Percentiles rank a stretch among this genome's conserved stretches.
Evolutionary conservation across 2,888 invertebrate species (phyloP).

Genomic region (Parasteatoda lunata): DNA sequence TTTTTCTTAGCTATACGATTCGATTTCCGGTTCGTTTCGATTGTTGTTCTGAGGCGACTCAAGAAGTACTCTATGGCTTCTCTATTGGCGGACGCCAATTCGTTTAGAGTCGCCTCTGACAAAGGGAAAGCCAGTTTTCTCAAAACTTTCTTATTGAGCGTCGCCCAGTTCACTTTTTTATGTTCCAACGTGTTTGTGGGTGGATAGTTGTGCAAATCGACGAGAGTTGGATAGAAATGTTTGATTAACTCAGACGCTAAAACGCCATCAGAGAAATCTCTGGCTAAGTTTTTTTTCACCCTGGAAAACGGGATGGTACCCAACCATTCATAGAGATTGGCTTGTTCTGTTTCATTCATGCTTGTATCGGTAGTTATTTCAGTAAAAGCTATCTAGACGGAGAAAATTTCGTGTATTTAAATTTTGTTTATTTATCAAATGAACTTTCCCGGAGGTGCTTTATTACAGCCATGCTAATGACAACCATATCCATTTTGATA

Average conservation of each 20-base stretch:
- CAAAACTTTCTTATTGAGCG: conserved; percentile 32
- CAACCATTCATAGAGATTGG: conserved; percentile 47
- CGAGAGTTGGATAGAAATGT: conserved; percentile 27
- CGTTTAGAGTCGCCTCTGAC: conserved; percentile 21
- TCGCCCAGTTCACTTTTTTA: conserved; percentile 42
- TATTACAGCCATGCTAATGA: no score
- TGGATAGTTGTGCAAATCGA: conserved; percentile 51
- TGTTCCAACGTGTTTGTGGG: conserved; percentile 13
- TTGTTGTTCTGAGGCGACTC: conserved; percentile 27
- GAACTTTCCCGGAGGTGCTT: no score
- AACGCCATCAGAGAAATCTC: conserved; percentile 32
- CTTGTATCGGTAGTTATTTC: no score
- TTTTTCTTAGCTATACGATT: conserved; percentile 13
- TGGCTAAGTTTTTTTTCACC: conserved; percentile 13
- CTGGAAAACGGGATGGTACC: conserved; percentile 30
- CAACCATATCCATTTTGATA: no score
- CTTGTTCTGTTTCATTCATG: not conserved
- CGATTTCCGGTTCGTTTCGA: not conserved
- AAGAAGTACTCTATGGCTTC: conserved; percentile 38
- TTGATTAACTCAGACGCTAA: conserved; percentile 40
- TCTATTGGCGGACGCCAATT: conserved; percentile 20
- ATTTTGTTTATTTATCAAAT: no score
- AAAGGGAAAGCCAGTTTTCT: conserved; percentile 32
- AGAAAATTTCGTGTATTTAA: no score
- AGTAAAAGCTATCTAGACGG: no score